Evolutionary conservation across 1,140 invertebrate genomes (phyloP).

Genomic region (Hylyphantes graminicola): DNA sequence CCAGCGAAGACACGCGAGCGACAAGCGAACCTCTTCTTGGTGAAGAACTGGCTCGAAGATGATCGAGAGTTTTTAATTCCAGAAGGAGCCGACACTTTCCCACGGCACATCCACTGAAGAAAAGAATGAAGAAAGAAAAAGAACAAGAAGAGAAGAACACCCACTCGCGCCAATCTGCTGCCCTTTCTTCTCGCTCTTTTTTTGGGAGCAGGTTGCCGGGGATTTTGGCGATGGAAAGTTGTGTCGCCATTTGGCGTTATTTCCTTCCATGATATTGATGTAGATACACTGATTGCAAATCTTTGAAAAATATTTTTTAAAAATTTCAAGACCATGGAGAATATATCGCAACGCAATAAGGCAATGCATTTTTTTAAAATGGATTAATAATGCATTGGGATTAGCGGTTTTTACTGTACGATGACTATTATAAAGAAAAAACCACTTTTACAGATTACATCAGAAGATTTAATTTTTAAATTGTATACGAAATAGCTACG

Average conservation of each 20-base stretch:
- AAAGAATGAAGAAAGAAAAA: background rate
- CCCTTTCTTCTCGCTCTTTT: constrained; percentile 15
- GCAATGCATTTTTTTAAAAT: too few relatives aligned
- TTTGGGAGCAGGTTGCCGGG: background rate
- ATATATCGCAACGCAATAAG: background rate
- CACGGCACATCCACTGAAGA: constrained; percentile 33
- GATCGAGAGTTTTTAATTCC: constrained; percentile 27
- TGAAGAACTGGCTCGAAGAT: constrained; percentile 5
- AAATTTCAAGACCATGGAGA: background rate
- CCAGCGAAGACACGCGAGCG: constrained; percentile 22
- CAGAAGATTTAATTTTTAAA: too few relatives aligned
- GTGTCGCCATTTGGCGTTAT: background rate
- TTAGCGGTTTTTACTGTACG: too few relatives aligned
- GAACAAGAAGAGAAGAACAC: constrained; percentile 18
- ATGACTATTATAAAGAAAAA: too few relatives aligned
- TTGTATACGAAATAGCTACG: too few relatives aligned
- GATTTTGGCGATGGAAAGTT: background rate
- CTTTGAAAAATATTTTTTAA: background rate
- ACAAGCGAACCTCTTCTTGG: background rate
- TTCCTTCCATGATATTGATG: background rate
- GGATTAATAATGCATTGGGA: too few relatives aligned
- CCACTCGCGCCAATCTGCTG: constrained; percentile 26
- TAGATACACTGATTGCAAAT: background rate
- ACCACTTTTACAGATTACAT: too few relatives aligned
- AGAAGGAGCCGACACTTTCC: constrained; percentile 40